Evolutionary conservation across 1,140 invertebrate species (phyloP).

Genomic region (Panagrolaimus sp.): DNA sequence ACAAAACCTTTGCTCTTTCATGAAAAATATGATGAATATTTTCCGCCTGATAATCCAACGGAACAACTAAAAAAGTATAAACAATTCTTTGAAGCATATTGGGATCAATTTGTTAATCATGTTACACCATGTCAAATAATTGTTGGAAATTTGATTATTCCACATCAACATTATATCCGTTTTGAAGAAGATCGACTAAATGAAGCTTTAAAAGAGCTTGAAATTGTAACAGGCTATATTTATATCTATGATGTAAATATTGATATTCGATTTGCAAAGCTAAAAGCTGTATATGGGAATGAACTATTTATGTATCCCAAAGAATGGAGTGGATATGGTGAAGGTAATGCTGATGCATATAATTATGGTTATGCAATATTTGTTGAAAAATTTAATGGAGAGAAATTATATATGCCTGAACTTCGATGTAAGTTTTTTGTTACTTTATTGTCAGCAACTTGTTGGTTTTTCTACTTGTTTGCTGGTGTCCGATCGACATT

Average conservation of each 20-base stretch:
- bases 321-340: constrained; percentile 7
- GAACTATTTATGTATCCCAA: constrained; percentile 2
- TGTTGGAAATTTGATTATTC: constrained; percentile 12
- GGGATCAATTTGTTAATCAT: constrained; percentile 87
- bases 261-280: background rate
- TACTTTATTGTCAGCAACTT: too few species aligned
- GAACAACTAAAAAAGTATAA: background rate
- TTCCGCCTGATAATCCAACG: background rate
- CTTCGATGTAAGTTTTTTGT: constrained; percentile 5
- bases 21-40: constrained; percentile 60
- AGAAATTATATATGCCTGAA: background rate
- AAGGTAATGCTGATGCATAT: background rate
- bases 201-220: background rate
- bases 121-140: background rate
- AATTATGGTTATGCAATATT: constrained; percentile 9
- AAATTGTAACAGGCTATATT: background rate
- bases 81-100: constrained; percentile 66
- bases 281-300: background rate
- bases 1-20: constrained; percentile 48
- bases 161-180: background rate
- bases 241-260: constrained; percentile 6
- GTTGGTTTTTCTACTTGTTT: too few species aligned
- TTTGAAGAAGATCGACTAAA: background rate
- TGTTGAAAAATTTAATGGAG: background rate
- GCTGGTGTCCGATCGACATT: too few species aligned